Conservation (phyloP, 2,797 vertebrate genomes). For the Cryptoprocta ferox region DNA sequence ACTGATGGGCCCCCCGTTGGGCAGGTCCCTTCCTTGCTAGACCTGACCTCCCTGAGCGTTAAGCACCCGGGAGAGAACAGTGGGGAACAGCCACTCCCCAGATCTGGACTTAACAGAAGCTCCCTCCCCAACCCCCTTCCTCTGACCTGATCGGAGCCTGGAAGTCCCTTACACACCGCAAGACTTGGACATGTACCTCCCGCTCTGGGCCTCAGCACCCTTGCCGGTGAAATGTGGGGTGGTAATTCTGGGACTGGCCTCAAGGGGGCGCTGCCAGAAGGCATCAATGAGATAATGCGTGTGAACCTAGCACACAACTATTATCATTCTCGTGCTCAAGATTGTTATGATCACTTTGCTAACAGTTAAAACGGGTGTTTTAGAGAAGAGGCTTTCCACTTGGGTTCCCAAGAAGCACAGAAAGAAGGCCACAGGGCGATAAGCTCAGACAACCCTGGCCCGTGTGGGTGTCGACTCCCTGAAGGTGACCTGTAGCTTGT, state of each 20-base stretch:
- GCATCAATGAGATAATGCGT: accelerated
- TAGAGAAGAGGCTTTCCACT: background rate
- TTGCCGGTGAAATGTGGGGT: accelerated
- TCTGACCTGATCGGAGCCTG: background rate
- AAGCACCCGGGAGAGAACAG: background rate
- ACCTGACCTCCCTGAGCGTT: background rate
- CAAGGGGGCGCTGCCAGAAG: background rate
- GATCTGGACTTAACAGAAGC: background rate
- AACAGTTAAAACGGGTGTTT: background rate
- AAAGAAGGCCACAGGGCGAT: background rate
- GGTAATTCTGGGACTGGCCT: background rate
- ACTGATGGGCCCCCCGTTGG: background rate
- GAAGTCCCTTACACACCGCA: background rate
- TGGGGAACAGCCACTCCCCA: background rate
- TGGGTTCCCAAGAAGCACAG: background rate
- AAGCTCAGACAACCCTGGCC: too few species aligned
- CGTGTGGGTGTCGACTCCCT: background rate
- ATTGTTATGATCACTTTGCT: background rate
- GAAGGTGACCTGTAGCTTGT: background rate
- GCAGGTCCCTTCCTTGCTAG: background rate
- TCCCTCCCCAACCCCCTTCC: background rate
- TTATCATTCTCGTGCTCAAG: accelerated
- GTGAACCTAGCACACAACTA: accelerated
- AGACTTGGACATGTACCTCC: accelerated
- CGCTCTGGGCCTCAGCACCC: background rate